Conservation (phyloP, 2,797 vertebrate genomes). For the Eulemur albifrons region DNA sequence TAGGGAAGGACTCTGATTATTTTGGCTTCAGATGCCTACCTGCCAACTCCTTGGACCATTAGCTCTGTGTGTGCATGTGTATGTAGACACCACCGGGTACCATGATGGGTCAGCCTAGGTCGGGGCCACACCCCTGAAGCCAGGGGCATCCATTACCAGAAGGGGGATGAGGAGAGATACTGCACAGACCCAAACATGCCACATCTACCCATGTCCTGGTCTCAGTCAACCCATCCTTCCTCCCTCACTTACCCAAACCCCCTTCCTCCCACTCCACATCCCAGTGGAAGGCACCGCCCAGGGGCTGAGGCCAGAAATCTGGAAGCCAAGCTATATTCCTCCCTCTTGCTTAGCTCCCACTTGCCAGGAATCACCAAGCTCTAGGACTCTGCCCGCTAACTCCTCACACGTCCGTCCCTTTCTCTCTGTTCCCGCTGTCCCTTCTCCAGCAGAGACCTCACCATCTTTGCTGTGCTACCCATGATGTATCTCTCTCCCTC, state of each 20-base stretch:
- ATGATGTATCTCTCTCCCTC: background rate
- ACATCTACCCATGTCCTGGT: conserved; percentile 48
- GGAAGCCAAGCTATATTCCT: background rate
- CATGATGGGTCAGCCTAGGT: background rate
- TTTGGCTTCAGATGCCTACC: background rate
- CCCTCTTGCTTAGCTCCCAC: background rate
- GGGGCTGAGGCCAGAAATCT: background rate
- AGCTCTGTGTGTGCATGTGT: background rate
- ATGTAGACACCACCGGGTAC: background rate
- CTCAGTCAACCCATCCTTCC: background rate
- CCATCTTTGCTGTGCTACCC: background rate
- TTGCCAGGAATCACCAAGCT: background rate
- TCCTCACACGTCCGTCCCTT: background rate
- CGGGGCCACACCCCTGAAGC: background rate
- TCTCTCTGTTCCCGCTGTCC: background rate
- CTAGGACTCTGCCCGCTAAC: background rate
- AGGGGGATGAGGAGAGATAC: background rate
- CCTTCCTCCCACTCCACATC: conserved; percentile 39
- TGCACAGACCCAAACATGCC: background rate
- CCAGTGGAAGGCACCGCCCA: background rate
- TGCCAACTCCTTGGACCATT: background rate
- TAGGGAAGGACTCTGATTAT: background rate
- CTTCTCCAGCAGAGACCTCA: background rate
- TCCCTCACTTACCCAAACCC: background rate
- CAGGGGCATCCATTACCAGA: background rate